These are phyloP conservation scores for Oryctes rhinoceros DNA, from an alignment of 1,140 invertebrate genomes.

Conservation along the genomic window DNA sequence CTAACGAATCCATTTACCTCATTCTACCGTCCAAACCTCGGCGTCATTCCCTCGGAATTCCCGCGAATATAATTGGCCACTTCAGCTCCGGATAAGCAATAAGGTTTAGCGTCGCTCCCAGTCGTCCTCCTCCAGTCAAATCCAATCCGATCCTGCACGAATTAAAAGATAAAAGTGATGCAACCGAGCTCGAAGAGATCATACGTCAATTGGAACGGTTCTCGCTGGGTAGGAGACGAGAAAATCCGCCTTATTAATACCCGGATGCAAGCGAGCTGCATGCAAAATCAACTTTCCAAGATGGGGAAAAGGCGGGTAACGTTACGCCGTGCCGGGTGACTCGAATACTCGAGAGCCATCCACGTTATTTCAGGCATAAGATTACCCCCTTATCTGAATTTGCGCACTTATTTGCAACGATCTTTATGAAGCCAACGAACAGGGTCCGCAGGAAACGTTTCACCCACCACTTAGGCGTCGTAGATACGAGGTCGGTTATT, in stretches of 20 bases:
- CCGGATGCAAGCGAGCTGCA: constrained; percentile 1
- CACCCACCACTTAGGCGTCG: too few species aligned
- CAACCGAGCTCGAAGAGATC: constrained; percentile 8
- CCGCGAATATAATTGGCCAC: neutral
- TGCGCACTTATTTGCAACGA: constrained; percentile 3
- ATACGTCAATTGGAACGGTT: constrained; percentile 13
- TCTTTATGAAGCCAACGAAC: neutral
- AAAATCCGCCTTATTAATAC: neutral
- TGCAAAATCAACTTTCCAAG: neutral
- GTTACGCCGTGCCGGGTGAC: neutral
- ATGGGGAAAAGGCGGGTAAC: neutral
- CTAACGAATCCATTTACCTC: neutral
- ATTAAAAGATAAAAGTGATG: constrained; percentile 12
- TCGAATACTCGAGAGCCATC: constrained; percentile 4
- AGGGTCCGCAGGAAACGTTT: neutral
- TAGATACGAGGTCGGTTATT: too few species aligned
- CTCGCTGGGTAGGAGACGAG: neutral
- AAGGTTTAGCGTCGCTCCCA: neutral
- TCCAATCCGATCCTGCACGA: neutral
- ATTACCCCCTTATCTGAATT: constrained; percentile 14
- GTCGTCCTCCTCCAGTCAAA: too few species aligned
- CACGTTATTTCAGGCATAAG: constrained; percentile 21
- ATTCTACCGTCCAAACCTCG: neutral
- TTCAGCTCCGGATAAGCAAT: neutral
- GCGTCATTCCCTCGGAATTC: too few species aligned